Evolutionary conservation across 2,113 vertebrate genomes (phyloP), one percentile per base, ranked within the genome.

Genomic region (Cinclus mexicanus): DNA sequence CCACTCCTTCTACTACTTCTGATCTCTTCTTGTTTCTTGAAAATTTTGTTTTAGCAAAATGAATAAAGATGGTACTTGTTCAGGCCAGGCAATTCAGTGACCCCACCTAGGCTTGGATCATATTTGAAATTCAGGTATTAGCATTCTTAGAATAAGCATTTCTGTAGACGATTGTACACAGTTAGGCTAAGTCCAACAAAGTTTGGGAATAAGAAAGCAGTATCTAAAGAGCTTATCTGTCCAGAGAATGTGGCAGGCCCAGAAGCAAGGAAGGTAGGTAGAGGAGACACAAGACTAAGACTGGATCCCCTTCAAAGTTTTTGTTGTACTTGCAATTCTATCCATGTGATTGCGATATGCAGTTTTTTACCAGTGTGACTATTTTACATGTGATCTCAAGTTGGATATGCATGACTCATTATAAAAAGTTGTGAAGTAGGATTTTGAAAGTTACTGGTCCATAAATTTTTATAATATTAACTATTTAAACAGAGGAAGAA

Each of bases 401-500:
- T 24, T 65, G 25, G 49, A 24, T 90, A 56, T 69, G 18, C 4
- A 29, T 39, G 59, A 83, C 12, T 92, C 13, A 50, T 28, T 93
- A 89, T 7, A 29, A 74, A 80, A 79, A 41, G 4, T 42, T 69
- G 13, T 85, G 37, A 83, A 91, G 37, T n/a, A 41, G 4, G n/a
- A 72, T 88, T 91, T 90, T 79, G 37, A 56, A 94, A 80, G 46
- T 77, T 86, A 77, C 59, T 83, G 50, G 76, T 70, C 83, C 29
- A 39, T 88, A 15, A 88, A 57, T 77, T 90, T 93, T 86, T 12
- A 72, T 83, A 74, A 81, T 53, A 89, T 83, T 67, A 86, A 75
- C 95, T 93, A 67, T 81, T 93, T 86, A 75, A 87, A 46, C 26
- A 63, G 46, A 84, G 49, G 35, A 86, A 78, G 71, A 50, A 92